A percentile compares a stretch with the other conserved stretches of the same genome.
These are phyloP conservation scores for Caenorhabditis sp. DNA, from an alignment of 2,888 invertebrate species.

Conservation along the genomic window DNA sequence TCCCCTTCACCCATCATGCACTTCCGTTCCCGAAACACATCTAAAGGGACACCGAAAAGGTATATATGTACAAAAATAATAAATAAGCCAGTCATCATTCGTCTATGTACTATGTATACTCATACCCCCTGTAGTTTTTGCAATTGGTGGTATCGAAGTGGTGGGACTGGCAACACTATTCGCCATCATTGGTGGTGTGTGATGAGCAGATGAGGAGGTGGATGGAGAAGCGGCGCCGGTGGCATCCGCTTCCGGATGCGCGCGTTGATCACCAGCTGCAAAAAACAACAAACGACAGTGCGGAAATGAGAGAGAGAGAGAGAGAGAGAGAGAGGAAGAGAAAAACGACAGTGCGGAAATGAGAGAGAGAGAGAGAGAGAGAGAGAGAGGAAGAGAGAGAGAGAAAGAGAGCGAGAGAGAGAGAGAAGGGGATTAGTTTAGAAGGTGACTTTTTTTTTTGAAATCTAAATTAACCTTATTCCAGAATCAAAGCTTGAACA, in stretches of 20 bases:
- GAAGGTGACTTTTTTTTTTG: neutral
- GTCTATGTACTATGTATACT: neutral
- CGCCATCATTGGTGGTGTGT: neutral
- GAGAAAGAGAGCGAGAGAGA: neutral
- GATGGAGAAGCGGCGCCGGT: slow-evolving; percentile 16
- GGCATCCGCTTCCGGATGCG: slow-evolving; percentile 63
- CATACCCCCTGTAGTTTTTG: slow-evolving; percentile 22
- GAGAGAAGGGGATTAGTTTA: neutral
- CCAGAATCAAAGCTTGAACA: too few relatives aligned
- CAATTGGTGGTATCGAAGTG: slow-evolving; percentile 10
- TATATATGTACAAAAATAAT: neutral
- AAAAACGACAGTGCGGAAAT: neutral
- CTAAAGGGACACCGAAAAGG: slow-evolving; percentile 5
- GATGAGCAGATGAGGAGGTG: slow-evolving; percentile 2
- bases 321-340: slow-evolving; percentile 7
- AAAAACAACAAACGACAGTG: slow-evolving; percentile 38
- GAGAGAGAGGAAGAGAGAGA: neutral
- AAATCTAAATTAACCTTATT: too few relatives aligned
- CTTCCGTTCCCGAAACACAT: slow-evolving; percentile 3
- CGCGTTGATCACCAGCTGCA: slow-evolving; percentile 66
- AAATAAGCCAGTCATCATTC: neutral
- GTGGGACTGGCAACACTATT: slow-evolving; percentile 9
- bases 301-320: slow-evolving; percentile 24
- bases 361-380: neutral
- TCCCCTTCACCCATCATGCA: neutral